Base-by-base conservation (phyloP, 53 echinoderm and acorn worm species). In the Mesocentrotus franciscanus region DNA sequence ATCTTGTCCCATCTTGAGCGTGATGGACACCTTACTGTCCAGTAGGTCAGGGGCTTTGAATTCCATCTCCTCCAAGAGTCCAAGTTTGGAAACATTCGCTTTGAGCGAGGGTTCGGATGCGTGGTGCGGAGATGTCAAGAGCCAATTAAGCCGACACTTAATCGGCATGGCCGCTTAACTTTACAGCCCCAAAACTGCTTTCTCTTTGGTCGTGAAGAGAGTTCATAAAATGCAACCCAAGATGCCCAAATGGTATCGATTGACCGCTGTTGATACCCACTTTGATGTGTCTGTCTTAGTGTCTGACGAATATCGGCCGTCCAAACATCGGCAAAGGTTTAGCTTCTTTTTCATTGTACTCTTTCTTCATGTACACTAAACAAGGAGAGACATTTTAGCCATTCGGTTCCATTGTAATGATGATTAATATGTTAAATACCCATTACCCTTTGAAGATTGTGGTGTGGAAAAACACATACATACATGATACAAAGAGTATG, bases 211-310 rank as follows among this genome's bases (percentile, higher is more conserved):
- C 26, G 11, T 91, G 62, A 64, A 66, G 91, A 66, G 91, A 91
- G 57, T 91, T 91, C 34, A 91, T 66, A 61, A 91, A 91, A 66
- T 74, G 92, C 74, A 92, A 74, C 92, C 75, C 57, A 55, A 92
- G 27, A 22, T 76, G 75, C n/a, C 92, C 17, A 72, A 71, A 92
- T 74, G 64, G 92, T 92, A 75, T 92, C 75, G 92, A 92, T 92
- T 74, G 74, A 92, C 29, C 27, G 55, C 39, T 92, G 91, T 64
- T 62, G 91, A 91, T 91, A 91, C 91, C 91, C 35, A 64, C 62
- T 91, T 91, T 64, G 91, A 66, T 29, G 58, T 91, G 91, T 64
- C 64, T 17, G 34, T 91, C 91, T 64, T 66, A 17, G 16, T 66
- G 16, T 16, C 91, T 66, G 16, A 66, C 91, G 68, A 91, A 13